Evolutionary conservation across 2,888 invertebrate genomes (phyloP).

Genomic region (Ochropleura leucogaster): DNA sequence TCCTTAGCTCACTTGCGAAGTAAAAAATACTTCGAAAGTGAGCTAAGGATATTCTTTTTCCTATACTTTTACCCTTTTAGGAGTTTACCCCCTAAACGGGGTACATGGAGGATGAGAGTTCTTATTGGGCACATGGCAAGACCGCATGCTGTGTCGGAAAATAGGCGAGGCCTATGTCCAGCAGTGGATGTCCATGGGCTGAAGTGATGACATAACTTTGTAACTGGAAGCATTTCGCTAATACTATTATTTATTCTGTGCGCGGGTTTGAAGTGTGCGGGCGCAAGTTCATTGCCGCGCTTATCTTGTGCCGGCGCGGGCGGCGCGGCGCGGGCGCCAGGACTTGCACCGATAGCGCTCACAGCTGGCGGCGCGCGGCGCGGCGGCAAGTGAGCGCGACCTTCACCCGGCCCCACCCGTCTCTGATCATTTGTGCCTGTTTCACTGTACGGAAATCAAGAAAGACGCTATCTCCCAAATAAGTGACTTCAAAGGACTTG

Average conservation of each 20-base stretch:
- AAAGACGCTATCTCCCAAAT: background rate
- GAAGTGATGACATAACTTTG: too few relatives aligned
- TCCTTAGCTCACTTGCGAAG: too few relatives aligned
- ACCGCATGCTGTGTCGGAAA: too few relatives aligned
- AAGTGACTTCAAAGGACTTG: background rate
- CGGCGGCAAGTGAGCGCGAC: conserved; percentile 3
- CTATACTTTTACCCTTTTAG: too few relatives aligned
- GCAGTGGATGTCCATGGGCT: too few relatives aligned
- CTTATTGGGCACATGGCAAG: background rate
- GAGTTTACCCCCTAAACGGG: background rate
- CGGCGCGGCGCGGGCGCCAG: background rate
- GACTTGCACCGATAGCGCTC: background rate
- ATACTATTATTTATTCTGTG: background rate
- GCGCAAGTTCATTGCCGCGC: conserved; percentile 10
- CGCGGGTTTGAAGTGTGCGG: background rate
- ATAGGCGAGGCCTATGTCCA: too few relatives aligned
- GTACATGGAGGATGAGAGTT: background rate
- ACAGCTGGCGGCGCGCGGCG: background rate
- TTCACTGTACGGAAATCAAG: background rate
- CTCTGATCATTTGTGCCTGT: background rate
- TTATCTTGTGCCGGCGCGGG: background rate
- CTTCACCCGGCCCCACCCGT: background rate
- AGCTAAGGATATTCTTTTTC: background rate
- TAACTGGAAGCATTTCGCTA: too few relatives aligned
- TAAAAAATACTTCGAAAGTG: background rate